Conservation (phyloP, 2,888 invertebrate species). For the Trichogramma evanescens region DNA sequence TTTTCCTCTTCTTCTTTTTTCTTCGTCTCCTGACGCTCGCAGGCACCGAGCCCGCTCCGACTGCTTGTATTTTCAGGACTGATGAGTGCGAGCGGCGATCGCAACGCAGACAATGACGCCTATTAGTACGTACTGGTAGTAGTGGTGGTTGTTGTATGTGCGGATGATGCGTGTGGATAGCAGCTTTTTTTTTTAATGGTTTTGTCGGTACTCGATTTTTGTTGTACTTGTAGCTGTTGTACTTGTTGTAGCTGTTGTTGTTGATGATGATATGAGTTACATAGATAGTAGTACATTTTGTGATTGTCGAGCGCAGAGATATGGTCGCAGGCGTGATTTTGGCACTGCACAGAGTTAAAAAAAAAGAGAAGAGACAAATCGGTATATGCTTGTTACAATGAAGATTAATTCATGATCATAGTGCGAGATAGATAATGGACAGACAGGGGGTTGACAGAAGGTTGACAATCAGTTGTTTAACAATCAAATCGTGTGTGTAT, state of each 20-base stretch:
- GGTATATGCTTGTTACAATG: conserved; percentile 9
- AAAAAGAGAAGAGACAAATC: background rate
- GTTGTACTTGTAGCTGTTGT: background rate
- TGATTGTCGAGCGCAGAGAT: conserved; percentile 23
- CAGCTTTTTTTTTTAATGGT: background rate
- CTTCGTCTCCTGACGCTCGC: background rate
- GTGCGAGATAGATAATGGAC: background rate
- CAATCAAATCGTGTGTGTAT: too few species aligned
- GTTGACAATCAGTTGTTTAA: too few species aligned
- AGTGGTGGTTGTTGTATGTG: background rate
- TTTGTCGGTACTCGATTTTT: background rate
- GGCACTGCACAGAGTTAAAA: conserved; percentile 22
- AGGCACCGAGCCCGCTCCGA: too few species aligned
- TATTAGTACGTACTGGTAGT: background rate
- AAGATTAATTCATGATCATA: conserved; percentile 10
- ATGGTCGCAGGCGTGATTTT: conserved; percentile 21
- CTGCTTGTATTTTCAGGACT: background rate
- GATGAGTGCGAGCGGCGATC: background rate
- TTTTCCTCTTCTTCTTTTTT: background rate
- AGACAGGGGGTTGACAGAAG: too few species aligned
- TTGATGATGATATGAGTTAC: conserved; percentile 20
- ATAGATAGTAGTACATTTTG: conserved; percentile 9
- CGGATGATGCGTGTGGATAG: background rate
- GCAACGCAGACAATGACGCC: background rate
- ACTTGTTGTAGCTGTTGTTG: background rate